These are phyloP conservation scores for Camponotus floridanus DNA, from an alignment of 1,140 invertebrate genomes.

Conservation along the genomic window DNA sequence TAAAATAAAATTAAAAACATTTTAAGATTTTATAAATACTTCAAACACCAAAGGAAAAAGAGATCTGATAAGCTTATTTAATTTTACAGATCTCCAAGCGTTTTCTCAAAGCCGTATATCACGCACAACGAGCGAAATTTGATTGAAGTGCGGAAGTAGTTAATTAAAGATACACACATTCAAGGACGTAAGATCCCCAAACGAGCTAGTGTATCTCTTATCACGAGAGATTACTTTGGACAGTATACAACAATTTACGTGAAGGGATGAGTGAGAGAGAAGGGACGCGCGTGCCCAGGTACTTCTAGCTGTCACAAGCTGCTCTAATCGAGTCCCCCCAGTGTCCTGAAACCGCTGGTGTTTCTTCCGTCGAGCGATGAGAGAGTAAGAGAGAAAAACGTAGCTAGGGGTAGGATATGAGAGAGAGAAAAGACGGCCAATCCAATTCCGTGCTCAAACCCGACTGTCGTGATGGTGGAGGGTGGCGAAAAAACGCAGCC, in stretches of 20 bases:
- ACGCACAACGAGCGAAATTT: conserved; percentile 9
- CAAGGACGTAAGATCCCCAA: conserved; percentile 16
- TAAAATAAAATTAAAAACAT: neutral
- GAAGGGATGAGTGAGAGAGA: conserved; percentile 36
- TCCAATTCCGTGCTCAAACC: conserved; percentile 76
- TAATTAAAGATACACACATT: conserved; percentile 58
- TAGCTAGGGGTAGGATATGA: conserved; percentile 19
- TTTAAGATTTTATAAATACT: conserved; percentile 1
- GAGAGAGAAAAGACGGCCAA: conserved; percentile 73
- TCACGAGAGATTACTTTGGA: conserved; percentile 47
- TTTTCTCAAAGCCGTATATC: conserved; percentile 34
- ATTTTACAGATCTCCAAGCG: neutral
- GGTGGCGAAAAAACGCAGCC: conserved; percentile 74
- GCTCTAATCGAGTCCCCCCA: conserved; percentile 71
- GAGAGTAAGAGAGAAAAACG: conserved; percentile 30
- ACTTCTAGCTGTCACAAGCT: conserved; percentile 66
- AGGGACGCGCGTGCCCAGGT: conserved; percentile 62
- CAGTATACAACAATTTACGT: conserved; percentile 63
- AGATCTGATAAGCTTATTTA: neutral
- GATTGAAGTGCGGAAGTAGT: conserved; percentile 26
- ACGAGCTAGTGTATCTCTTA: conserved; percentile 6
- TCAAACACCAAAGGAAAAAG: neutral
- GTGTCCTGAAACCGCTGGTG: conserved; percentile 65
- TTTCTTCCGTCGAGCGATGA: conserved; percentile 54
- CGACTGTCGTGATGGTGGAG: conserved; percentile 73